Percentiles rank a stretch among this genome's conserved stretches.
Conservation (phyloP, 2,888 invertebrate genomes). For the Cantharis lateralis region DNA sequence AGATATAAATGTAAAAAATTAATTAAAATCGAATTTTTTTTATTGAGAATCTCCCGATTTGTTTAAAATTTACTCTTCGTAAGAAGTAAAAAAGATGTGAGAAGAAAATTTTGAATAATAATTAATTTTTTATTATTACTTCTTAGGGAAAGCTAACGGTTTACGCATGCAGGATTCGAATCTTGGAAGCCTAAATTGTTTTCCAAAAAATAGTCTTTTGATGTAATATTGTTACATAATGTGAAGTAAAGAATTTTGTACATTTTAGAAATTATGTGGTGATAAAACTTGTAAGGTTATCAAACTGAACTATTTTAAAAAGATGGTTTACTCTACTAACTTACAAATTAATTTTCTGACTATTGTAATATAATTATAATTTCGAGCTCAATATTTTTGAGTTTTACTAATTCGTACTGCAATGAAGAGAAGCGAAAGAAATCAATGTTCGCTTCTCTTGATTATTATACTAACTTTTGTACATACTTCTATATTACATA, state of each 20-base stretch:
- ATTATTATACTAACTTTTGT: background rate
- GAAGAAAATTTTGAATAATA: background rate
- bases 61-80: too few species aligned
- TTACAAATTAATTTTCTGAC: background rate
- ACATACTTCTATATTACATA: constrained; percentile 25
- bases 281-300: background rate
- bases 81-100: too few species aligned
- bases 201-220: background rate
- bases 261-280: background rate
- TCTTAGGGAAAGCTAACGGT: background rate
- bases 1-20: constrained; percentile 19
- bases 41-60: background rate
- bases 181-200: background rate
- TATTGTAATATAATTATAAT: background rate
- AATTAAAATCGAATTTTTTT: background rate
- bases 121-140: background rate
- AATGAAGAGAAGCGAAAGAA: too few species aligned
- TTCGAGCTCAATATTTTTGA: background rate
- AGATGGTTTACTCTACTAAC: background rate
- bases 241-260: background rate
- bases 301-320: background rate
- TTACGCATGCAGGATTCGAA: background rate
- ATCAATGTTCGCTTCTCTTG: too few species aligned
- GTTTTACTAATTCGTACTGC: background rate
- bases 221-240: background rate